phyloP scores from a whole-genome alignment of 2,797 vertebrate species.

The Erpetoichthys calabaricus region DNA sequence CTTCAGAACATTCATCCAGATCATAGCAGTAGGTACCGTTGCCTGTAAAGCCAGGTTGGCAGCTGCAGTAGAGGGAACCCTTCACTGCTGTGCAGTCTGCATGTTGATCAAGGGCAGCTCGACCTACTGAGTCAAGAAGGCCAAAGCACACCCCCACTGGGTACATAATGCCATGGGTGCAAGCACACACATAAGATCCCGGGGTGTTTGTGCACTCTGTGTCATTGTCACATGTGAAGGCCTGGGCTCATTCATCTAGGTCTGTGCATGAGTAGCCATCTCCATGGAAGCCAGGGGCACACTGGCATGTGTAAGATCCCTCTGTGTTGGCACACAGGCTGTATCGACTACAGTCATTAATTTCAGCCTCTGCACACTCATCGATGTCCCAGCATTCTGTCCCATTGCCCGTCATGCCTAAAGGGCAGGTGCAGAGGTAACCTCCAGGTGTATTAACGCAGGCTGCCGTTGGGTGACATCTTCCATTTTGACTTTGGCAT shows the following conservation, averaged over 20 bases:
- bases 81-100: slow-evolving; percentile 36
- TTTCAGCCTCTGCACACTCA: slow-evolving; percentile 45
- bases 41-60: slow-evolving; percentile 46
- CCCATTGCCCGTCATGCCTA: slow-evolving; percentile 48
- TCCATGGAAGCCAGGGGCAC: slow-evolving; percentile 47
- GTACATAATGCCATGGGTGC: slow-evolving; percentile 37
- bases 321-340: slow-evolving; percentile 48
- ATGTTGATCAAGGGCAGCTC: slow-evolving; percentile 26
- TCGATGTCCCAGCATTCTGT: slow-evolving; percentile 58
- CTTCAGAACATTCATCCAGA: slow-evolving; percentile 47
- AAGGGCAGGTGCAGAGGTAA: slow-evolving; percentile 50
- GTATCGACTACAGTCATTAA: slow-evolving; percentile 45
- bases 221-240: slow-evolving; percentile 32
- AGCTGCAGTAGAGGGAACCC: slow-evolving; percentile 54
- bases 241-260: slow-evolving; percentile 47
- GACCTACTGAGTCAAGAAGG: slow-evolving; percentile 22
- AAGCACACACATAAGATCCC: slow-evolving; percentile 51
- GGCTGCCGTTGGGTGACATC: slow-evolving; percentile 53
- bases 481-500: slow-evolving; percentile 60
- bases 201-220: slow-evolving; percentile 50
- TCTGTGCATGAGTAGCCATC: slow-evolving; percentile 51
- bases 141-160: slow-evolving; percentile 43
- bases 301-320: slow-evolving; percentile 53
- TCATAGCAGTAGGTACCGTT: slow-evolving; percentile 51
- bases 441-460: slow-evolving; percentile 54